These are phyloP conservation scores for Napeogenes inachia DNA, from an alignment of 2,888 invertebrate genomes.

Conservation along the genomic window DNA sequence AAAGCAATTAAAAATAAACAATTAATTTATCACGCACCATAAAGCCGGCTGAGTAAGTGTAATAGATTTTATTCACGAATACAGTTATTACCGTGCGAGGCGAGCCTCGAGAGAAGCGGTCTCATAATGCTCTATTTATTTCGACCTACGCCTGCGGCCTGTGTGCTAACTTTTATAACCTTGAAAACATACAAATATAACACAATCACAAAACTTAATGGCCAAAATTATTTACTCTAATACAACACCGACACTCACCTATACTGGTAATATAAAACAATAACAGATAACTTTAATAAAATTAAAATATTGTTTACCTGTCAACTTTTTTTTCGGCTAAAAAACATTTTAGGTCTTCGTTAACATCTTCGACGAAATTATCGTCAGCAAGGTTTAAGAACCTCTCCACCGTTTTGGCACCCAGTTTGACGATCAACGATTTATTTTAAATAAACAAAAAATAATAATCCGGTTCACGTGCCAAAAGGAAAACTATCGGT, in stretches of 20 bases:
- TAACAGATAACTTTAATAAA: constrained; percentile 26
- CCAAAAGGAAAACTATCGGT: constrained; percentile 54
- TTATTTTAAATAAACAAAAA: constrained; percentile 50
- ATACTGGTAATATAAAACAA: constrained; percentile 17
- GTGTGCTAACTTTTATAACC: constrained; percentile 61
- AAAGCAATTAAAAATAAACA: neutral
- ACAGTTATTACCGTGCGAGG: constrained; percentile 49
- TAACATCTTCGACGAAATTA: constrained; percentile 72
- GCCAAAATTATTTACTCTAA: constrained; percentile 20
- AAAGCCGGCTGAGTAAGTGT: constrained; percentile 19
- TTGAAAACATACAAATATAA: constrained; percentile 50
- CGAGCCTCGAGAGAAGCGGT: constrained; percentile 39
- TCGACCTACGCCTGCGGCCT: constrained; percentile 50
- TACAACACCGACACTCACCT: constrained; percentile 17
- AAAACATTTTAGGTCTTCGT: constrained; percentile 73
- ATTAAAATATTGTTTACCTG: constrained; percentile 67
- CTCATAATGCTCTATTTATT: constrained; percentile 52
- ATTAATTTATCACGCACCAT: constrained; percentile 17
- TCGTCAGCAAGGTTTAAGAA: constrained; percentile 70
- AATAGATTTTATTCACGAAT: constrained; percentile 38
- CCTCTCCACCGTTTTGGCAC: constrained; percentile 74
- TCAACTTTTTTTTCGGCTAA: constrained; percentile 66
- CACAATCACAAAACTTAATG: constrained; percentile 15
- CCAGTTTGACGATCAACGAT: constrained; percentile 63
- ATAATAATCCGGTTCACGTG: constrained; percentile 53